Evolutionary conservation across 2,888 invertebrate species (phyloP).

Genomic region (Apotomis betuletana): DNA sequence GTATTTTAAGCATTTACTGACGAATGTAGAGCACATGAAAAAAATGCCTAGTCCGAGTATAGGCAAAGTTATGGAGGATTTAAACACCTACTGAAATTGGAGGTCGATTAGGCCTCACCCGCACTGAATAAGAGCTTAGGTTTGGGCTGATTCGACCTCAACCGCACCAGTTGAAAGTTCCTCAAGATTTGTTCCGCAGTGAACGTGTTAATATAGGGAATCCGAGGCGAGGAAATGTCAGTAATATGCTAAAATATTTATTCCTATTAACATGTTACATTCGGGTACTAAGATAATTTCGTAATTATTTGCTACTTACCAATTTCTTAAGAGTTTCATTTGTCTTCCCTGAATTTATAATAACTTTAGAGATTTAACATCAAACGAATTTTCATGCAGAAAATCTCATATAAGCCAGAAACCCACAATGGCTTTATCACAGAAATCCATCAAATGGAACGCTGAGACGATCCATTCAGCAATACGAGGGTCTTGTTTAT

Average conservation of each 20-base stretch:
- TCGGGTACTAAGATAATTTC: slow-evolving; percentile 12
- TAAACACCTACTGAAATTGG: no score
- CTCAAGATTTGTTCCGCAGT: no score
- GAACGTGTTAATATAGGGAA: neutral
- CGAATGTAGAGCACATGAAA: no score
- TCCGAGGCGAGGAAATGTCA: neutral
- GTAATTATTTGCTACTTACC: slow-evolving; percentile 11
- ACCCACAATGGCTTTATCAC: slow-evolving; percentile 35
- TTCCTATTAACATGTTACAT: slow-evolving; percentile 22
- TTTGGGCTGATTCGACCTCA: no score
- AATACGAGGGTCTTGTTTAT: slow-evolving; percentile 45
- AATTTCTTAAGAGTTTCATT: neutral
- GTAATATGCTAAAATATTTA: slow-evolving; percentile 20
- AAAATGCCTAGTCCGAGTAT: no score
- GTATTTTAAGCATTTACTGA: no score
- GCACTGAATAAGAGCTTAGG: no score
- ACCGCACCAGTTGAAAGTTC: no score
- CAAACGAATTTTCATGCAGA: slow-evolving; percentile 33
- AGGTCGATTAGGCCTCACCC: no score
- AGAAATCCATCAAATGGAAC: slow-evolving; percentile 18
- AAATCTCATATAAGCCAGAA: slow-evolving; percentile 17
- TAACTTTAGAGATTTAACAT: slow-evolving; percentile 18
- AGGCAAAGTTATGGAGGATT: no score
- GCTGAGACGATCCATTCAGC: slow-evolving; percentile 26
- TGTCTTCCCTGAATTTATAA: slow-evolving; percentile 8